Base-by-base conservation (phyloP, 2,113 vertebrate genomes). In the Trematocara zebra region DNA sequence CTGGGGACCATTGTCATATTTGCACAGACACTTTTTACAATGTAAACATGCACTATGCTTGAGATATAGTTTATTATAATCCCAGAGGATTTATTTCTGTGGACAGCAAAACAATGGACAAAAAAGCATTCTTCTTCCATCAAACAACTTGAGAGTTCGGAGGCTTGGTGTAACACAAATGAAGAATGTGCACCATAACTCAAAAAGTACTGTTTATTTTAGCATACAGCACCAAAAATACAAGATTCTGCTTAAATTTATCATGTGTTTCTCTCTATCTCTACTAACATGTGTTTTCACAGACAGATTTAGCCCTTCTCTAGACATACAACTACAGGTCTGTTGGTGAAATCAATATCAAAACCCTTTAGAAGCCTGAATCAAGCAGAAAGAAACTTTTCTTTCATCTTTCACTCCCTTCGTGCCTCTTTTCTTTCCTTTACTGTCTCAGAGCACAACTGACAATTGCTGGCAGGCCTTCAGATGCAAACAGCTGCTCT, bases 401-500 rank as follows among this genome's bases (percentile, higher is more conserved):
- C 87, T 89, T 90, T 95, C 69, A 90, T 92, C 87, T 78, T 59
- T 82, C 49, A 51, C 44, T 59, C 78, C 26, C 35, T 80, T 12
- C n/a, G 12, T 85, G 35, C 51, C 37, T 87, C 49, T 42, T 79
- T 85, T 79, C 47, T 89, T 61, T 76, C 35, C 76, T 78, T 82
- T 69, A 84, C 69, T 85, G 51, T 86, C 83, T 92, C 85, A 82
- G 67, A 89, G 78, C 59, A 52, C 54, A 61, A 52, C 53, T 26
- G 79, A 85, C 78, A 76, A 91, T 83, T 85, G 85, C 87, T 95
- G 88, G 84, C 93, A 89, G 82, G 88, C 79, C 89, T 85, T 94
- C 86, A 89, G 85, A 93, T 91, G 61, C 78, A 92, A 92, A 93
- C 93, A 95, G 93, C 93, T 95, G 94, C 87, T 91, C 78, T 82